Base-by-base conservation (phyloP, 2,888 invertebrate genomes). In the Villa cingulata region DNA sequence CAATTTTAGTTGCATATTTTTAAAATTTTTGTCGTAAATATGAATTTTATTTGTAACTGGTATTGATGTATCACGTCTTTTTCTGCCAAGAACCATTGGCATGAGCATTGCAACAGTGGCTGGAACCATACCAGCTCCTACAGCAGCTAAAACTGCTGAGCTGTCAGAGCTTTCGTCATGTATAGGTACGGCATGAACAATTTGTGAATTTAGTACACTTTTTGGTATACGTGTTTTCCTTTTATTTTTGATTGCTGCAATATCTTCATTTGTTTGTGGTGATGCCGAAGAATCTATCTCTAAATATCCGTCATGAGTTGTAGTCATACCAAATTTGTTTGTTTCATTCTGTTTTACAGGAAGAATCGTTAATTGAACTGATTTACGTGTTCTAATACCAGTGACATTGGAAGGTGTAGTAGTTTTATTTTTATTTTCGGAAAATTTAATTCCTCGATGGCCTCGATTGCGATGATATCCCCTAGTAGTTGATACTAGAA, bases 81-180 rank as follows among this genome's bases (percentile, higher is more conserved):
- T 32, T 40, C 74, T 67, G n/a, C 80, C 81, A 50, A 85, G 70
- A 63, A 83, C 80, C 75, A 85, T 79, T 0, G 86, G 86, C 36
- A 85, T 79, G 54, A 86, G 73, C 80, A 85, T 81, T 0, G 84
- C 85, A 79, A 85, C 81, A 0, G 85, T 83, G 0, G 84, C 85
- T 7, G 85, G 85, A 18, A 86, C 73, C 79, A 86, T 81, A 1
- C 85, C 85, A 16, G 85, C 84, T 1, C 84, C 81, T 1, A 84
- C 56, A 19, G 57, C 57, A 5, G 57, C 57, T 3, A 57, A 29
- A 6, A 57, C 54, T 2, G 56, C 54, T 18, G 56, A 48, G 39
- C 52, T 54, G 37, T 57, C 56, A 10, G 40, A 19, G 20, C 44
- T 50, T 6, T 38, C 37, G 52, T 39, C 41, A 17, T 48, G 39